Evolutionary conservation across 1,140 invertebrate genomes (phyloP), one percentile per base, ranked within the genome.

Genomic region (Magallana ariakensis): DNA sequence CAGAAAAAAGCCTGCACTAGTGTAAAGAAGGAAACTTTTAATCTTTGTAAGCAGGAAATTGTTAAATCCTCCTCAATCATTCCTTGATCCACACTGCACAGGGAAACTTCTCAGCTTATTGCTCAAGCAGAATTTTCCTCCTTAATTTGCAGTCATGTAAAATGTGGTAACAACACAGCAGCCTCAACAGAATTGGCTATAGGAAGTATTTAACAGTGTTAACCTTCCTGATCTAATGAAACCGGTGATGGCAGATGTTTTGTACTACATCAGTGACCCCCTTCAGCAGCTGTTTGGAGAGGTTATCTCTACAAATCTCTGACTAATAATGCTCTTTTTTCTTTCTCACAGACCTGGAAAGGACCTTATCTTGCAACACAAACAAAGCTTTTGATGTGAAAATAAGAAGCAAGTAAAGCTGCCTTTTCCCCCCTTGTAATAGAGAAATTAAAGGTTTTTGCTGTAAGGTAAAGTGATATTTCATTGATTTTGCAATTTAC

Each of bases 341-440:
- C 26, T 19, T 75, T 75, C 33, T 75, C 66, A 75, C 66, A 75
- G 66, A 26, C 66, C 16, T 62, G 58, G 58, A 11, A 26, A 75
- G 66, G 66, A 75, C 66, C 66, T 75, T 75, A 75, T 75, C 66
- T 75, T 75, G 33, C 66, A 75, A 75, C 66, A 75, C 66, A 75
- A 75, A 75, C 66, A 75, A 75, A 75, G 66, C 19, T 75, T 75
- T 75, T 33, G 66, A 75, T 75, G 66, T 75, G 66, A 75, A 26
- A 75, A 75, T 13, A 26, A 75, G 66, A 26, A 75, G 66, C 11
- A 8, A 75, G 22, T 13, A 19, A 26, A 26, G 66, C 66, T 75
- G 66, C 22, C 33, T 26, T 75, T 75, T 75, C 33, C 33, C 33
- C 1, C 5, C 33, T 46, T 46, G 22, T 26, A 75, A 75, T 75